Evolutionary conservation across 1,140 invertebrate species (phyloP).

Genomic region (Drosophila watanabei): DNA sequence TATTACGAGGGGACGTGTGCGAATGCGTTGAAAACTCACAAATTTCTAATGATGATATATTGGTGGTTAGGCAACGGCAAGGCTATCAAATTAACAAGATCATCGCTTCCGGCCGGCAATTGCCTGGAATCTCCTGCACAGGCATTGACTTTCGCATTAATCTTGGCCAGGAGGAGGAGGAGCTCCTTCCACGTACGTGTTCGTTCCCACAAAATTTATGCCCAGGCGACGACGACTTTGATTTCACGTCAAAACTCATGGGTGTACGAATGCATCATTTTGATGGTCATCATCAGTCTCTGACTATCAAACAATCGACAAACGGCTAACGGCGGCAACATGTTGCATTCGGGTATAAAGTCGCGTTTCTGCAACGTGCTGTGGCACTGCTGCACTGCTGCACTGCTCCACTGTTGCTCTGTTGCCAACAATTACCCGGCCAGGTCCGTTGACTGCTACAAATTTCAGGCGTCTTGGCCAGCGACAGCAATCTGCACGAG

Average conservation of each 20-base stretch:
- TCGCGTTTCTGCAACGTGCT: conserved; percentile 44
- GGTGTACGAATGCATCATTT: conserved; percentile 85
- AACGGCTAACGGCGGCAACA: conserved; percentile 46
- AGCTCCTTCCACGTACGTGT: conserved; percentile 10
- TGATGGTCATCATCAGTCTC: conserved; percentile 85
- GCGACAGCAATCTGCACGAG: conserved; percentile 72
- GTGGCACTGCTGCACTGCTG: conserved; percentile 47
- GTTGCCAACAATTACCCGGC: conserved; percentile 66
- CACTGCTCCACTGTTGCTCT: conserved; percentile 48
- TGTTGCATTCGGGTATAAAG: conserved; percentile 46
- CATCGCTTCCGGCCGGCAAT: conserved; percentile 75
- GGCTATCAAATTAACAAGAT: conserved; percentile 84
- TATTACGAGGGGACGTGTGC: conserved; percentile 68
- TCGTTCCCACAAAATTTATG: conserved; percentile 72
- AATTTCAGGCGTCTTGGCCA: conserved; percentile 76
- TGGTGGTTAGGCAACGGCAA: conserved; percentile 43
- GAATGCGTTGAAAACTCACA: conserved; percentile 80
- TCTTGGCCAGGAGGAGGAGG: conserved; percentile 34
- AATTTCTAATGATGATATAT: conserved; percentile 83
- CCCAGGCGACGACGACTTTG: conserved; percentile 71
- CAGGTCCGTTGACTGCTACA: conserved; percentile 75
- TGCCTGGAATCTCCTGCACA: conserved; percentile 24
- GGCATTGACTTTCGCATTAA: conserved; percentile 75
- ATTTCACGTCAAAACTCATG: conserved; percentile 84
- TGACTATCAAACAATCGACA: conserved; percentile 81